Conservation (phyloP, 2,888 invertebrate species). For the Pegoplata infirma region DNA sequence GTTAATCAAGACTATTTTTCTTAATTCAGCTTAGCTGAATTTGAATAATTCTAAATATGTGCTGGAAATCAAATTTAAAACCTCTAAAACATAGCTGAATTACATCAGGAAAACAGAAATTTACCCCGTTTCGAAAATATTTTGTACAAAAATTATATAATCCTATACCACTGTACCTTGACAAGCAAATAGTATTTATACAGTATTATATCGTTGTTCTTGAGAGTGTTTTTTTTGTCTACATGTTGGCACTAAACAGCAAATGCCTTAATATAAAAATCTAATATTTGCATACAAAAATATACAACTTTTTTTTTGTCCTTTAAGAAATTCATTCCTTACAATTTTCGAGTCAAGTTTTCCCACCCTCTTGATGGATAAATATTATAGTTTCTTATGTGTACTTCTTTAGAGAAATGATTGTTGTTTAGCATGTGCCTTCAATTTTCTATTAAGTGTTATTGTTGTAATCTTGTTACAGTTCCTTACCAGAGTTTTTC, state of each 20-base stretch:
- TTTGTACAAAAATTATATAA: no score
- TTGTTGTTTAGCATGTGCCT: constrained; percentile 58
- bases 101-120: no score
- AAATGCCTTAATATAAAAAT: constrained; percentile 46
- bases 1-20: no score
- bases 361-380: not conserved
- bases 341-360: not conserved
- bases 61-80: no score
- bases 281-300: constrained; percentile 45
- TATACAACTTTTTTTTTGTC: no score
- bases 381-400: not conserved
- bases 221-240: not conserved
- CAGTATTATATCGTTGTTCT: not conserved
- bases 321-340: no score
- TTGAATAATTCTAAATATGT: no score
- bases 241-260: not conserved
- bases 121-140: no score
- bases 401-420: not conserved
- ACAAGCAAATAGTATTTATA: not conserved
- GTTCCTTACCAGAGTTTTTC: no score
- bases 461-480: constrained; percentile 56
- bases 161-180: no score
- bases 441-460: constrained; percentile 55
- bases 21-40: constrained; percentile 32
- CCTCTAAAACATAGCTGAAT: no score